Base-by-base conservation (phyloP, 1,140 invertebrate species). In the Drosophila rufa region DNA sequence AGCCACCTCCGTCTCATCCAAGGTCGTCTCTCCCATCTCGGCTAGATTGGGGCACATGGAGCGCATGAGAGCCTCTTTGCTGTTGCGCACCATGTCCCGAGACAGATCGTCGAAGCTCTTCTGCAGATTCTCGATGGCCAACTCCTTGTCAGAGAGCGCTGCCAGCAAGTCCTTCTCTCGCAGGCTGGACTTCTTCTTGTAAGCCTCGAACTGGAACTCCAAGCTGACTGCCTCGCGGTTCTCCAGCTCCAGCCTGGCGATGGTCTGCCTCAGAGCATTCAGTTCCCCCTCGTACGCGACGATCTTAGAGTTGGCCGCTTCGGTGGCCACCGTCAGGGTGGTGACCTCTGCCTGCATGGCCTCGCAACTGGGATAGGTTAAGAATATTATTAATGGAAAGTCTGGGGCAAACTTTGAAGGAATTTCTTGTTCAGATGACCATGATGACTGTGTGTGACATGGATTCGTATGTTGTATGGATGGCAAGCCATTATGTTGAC, bases 161-260 rank as follows among this genome's bases (percentile, higher is more conserved):
- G 69, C 60, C 6, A 93, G 53, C 2, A 93, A 59, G 56, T 93
- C 93, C 6, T 73, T 75, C 70, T 93, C 92, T 1, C 93, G 77
- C 14, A 59, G 69, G 51, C 85, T 82, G 22, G 82, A 74, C 56
- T 89, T 91, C 4, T 64, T 64, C 59, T 92, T 83, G 30, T 80
- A 78, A 11, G 66, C 73, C 45, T 92, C 56, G 48, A 84, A 92
- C 79, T 93, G 74, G 73, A 91, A 93, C 43, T 93, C 80, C n/a
- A 93, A 48, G 61, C 81, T 85, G 19, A 89, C 68, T 4, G 83
- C 75, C 14, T 82, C 74, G 43, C 87, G 84, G 53, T 91, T 91
- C 77, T 93, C 93, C 55, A 91, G 51, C 33, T 90, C 87, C 70
- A 93, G 61, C 40, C 60, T 75, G 17, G 81, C 48, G 12, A 81